Conservation (phyloP, 1,140 invertebrate species). For the Zaprionus tsacasi region DNA sequence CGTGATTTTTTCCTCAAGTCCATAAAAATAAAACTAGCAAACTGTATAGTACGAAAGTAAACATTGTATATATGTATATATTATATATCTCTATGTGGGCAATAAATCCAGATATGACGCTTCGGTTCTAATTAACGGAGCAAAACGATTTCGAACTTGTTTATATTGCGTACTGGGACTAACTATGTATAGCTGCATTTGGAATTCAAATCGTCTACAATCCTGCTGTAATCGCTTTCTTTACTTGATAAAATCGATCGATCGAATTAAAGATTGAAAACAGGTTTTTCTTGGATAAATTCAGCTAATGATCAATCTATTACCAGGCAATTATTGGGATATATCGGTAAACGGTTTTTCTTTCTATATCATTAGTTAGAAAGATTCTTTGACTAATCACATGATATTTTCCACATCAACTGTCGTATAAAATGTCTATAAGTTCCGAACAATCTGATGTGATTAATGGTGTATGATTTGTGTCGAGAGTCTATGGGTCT, state of each 20-base stretch:
- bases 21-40: neutral
- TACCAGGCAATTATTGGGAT: neutral
- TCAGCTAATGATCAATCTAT: neutral
- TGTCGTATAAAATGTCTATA: neutral
- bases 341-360: neutral
- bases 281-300: neutral
- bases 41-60: conserved; percentile 3
- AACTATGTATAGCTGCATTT: neutral
- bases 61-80: neutral
- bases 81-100: neutral
- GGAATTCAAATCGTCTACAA: neutral
- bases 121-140: conserved; percentile 13
- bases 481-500: neutral
- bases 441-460: neutral
- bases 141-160: conserved; percentile 9
- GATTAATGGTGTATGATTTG: neutral
- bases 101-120: neutral
- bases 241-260: neutral
- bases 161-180: conserved; percentile 1
- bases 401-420: neutral
- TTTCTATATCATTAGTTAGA: neutral
- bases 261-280: neutral
- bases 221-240: neutral
- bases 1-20: neutral
- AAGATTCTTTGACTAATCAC: neutral